Conservation (phyloP, 2,888 invertebrate species). For the Sphecodes monilicornis region DNA sequence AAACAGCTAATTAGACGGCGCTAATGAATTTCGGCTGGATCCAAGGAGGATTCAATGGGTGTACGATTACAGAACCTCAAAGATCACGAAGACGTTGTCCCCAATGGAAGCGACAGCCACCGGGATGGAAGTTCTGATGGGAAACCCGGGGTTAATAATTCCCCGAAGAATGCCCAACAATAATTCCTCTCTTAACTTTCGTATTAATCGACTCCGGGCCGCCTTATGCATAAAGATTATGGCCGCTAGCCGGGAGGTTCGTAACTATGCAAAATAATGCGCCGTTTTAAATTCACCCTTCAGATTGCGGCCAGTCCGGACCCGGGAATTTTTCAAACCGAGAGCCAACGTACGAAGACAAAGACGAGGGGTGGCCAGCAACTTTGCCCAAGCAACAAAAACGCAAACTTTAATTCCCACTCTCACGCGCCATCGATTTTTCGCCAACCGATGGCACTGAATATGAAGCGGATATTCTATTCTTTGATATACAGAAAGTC, state of each 20-base stretch:
- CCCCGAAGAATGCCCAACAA: constrained; percentile 45
- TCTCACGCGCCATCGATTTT: constrained; percentile 23
- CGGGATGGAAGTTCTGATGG: not conserved
- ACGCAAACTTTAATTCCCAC: constrained; percentile 16
- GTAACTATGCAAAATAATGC: constrained; percentile 73
- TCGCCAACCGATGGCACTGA: not conserved
- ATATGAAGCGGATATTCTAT: not conserved
- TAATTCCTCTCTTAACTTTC: constrained; percentile 49
- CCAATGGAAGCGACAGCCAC: not conserved
- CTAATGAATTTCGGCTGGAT: not conserved
- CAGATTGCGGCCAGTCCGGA: constrained; percentile 35
- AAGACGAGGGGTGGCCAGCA: constrained; percentile 5
- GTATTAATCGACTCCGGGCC: constrained; percentile 58
- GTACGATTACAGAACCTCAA: not conserved
- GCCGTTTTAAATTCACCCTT: constrained; percentile 63
- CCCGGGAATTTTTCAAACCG: constrained; percentile 50
- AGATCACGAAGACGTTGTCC: not conserved
- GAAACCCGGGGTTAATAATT: constrained; percentile 35
- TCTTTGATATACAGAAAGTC: not conserved
- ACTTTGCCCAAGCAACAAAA: not conserved
- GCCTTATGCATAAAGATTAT: constrained; percentile 72
- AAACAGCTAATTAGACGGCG: not conserved
- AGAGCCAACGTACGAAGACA: constrained; percentile 12
- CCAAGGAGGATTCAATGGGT: not conserved
- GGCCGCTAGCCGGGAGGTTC: constrained; percentile 27